Percentiles rank a stretch among this genome's conserved stretches.
phyloP scores from a whole-genome alignment of 1,140 invertebrate genomes.

The Drosophila bifasciata region DNA sequence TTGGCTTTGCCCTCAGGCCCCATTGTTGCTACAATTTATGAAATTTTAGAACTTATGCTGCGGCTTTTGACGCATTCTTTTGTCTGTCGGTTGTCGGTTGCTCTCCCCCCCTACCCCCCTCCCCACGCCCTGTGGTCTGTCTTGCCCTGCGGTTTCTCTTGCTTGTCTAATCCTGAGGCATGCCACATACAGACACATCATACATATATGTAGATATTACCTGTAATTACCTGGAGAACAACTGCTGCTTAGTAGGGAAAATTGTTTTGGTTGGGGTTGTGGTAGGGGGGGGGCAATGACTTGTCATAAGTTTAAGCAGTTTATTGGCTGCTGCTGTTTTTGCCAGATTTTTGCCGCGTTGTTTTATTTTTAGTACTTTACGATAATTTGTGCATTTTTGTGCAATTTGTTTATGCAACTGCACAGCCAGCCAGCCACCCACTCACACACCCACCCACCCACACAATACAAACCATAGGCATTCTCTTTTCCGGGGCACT shows the following conservation, averaged over 20 bases:
- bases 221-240: conserved; percentile 41
- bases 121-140: conserved; percentile 38
- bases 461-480: conserved; percentile 12
- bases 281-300: conserved; percentile 31
- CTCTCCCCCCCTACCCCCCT: too few relatives aligned
- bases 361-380: conserved; percentile 54
- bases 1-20: conserved; percentile 67
- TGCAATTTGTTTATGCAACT: conserved; percentile 64
- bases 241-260: too few relatives aligned
- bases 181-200: not conserved
- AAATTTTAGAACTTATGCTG: conserved; percentile 82
- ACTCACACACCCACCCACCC: conserved; percentile 15
- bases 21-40: conserved; percentile 83
- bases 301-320: conserved; percentile 49
- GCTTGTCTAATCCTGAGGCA: conserved; percentile 43
- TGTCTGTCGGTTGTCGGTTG: conserved; percentile 29
- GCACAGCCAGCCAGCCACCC: conserved; percentile 9
- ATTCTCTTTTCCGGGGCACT: too few relatives aligned
- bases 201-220: conserved; percentile 30
- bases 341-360: conserved; percentile 20
- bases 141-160: conserved; percentile 45
- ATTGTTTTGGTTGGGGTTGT: not conserved
- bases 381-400: conserved; percentile 36
- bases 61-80: conserved; percentile 81
- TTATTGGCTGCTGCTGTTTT: conserved; percentile 33